Evolutionary conservation across 2,113 vertebrate species (phyloP), one percentile per base, ranked within the genome.

Genomic region (Paramormyrops kingsleyae): DNA sequence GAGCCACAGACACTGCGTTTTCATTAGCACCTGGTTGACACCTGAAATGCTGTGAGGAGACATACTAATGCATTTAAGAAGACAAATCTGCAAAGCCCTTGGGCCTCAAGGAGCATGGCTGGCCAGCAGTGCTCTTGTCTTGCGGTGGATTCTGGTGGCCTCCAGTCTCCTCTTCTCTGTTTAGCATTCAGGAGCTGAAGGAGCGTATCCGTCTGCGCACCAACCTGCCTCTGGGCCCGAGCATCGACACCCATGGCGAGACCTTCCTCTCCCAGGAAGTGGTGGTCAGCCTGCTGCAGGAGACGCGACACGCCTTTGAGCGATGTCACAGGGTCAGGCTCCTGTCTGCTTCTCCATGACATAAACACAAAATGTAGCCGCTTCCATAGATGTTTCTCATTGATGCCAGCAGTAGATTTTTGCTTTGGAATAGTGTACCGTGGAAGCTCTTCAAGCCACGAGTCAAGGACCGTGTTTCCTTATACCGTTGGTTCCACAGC

Each of bases 241-340:
- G 97, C 91, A 98, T 99, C 66, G 99, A 99, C 93, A 99, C 98
- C 59, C 99, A 99, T 0, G 99, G 99, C 83, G 99, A 99, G 95
- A 99, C 99, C 2, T 98, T 99, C 80, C 95, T 99, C 21, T 99
- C 98, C 0, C 98, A 99, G 90, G 98, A 99, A 93, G 97, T 99
- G 88, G 99, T 99, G 91, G 98, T 99, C 89, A 99, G 98, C 94
- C 96, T 99, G 93, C 92, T 99, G 92, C 98, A 99, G 95, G 99
- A 99, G 96, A 99, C 98, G 1, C 98, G 98, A 2, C 98, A 98
- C 92, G 98, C 99, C 92, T 99, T 99, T 95, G 98, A 99, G 95
- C 97, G 99, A 92, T 99, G 99, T 95, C 97, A 99, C 95, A 97
- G 96, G 97, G 99, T 99, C 9, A 39, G 49, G 27, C 47, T 42